Conservation (phyloP, 2,797 vertebrate species). For the Urocyon cinereoargenteus region DNA sequence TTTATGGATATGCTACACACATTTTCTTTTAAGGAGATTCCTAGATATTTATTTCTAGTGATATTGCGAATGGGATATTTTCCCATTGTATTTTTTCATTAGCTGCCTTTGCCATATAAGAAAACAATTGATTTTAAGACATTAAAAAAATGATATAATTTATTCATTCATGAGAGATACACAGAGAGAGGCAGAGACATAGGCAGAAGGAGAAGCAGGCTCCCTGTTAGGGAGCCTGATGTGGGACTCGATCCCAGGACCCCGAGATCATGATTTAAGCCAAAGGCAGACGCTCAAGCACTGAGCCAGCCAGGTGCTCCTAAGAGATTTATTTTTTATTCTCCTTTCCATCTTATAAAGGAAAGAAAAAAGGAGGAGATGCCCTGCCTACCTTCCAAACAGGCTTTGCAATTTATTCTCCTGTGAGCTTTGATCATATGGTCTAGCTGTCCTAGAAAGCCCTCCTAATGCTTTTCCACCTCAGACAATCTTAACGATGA, state of each 20-base stretch:
- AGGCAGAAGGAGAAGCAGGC: too few species aligned
- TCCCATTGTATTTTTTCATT: slow-evolving; percentile 24
- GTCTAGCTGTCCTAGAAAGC: background rate
- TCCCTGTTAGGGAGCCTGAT: too few species aligned
- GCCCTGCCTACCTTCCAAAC: background rate
- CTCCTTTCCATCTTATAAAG: background rate
- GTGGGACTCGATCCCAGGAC: too few species aligned
- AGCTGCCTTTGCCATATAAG: background rate
- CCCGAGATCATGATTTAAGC: too few species aligned
- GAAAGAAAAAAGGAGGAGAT: background rate
- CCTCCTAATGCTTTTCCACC: background rate
- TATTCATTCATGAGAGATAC: too few species aligned
- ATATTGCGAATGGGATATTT: background rate
- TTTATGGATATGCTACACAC: background rate
- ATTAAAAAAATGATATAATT: background rate
- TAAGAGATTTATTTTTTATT: background rate
- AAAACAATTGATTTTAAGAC: slow-evolving; percentile 14
- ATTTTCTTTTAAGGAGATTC: slow-evolving; percentile 6
- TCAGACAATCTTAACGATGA: background rate
- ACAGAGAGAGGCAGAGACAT: too few species aligned
- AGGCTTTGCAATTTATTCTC: background rate
- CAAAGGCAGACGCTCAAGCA: too few species aligned
- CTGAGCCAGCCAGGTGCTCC: too few species aligned
- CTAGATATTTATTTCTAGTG: slow-evolving; percentile 20
- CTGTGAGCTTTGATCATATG: background rate